Percentiles rank a stretch among this genome's conserved stretches.
These are phyloP conservation scores for Sylvicapra grimmia DNA, from an alignment of 2,113 vertebrate genomes.

Conservation along the genomic window DNA sequence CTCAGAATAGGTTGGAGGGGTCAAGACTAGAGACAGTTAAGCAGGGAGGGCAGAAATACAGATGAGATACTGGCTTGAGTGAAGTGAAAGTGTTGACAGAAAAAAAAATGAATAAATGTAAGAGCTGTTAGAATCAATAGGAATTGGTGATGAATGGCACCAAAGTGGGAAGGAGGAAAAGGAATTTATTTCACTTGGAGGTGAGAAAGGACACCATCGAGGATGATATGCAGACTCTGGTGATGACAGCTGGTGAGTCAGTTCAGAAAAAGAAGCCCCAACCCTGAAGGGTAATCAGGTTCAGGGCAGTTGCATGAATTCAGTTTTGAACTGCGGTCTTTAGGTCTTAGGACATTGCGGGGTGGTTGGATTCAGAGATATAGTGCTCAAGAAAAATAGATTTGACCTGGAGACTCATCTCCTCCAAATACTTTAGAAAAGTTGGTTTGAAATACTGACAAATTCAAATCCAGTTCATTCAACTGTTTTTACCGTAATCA, in stretches of 20 bases:
- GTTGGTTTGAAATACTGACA: background rate
- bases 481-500: background rate
- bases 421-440: background rate
- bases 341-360: too few species aligned
- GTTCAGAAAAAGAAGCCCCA: background rate
- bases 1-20: background rate
- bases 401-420: background rate
- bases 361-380: background rate
- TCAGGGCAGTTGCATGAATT: background rate
- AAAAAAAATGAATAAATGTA: background rate
- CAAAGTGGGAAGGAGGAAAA: background rate
- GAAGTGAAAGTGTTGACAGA: background rate
- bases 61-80: background rate
- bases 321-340: background rate
- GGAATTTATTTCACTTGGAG: background rate
- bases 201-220: background rate
- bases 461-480: conserved; percentile 20
- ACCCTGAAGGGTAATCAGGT: background rate
- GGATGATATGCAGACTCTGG: background rate
- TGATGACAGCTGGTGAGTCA: background rate
- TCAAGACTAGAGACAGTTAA: background rate
- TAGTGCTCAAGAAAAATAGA: background rate
- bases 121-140: background rate
- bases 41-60: background rate
- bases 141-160: background rate